Conservation (phyloP, 2,113 vertebrate species). For the Chunga burmeisteri region DNA sequence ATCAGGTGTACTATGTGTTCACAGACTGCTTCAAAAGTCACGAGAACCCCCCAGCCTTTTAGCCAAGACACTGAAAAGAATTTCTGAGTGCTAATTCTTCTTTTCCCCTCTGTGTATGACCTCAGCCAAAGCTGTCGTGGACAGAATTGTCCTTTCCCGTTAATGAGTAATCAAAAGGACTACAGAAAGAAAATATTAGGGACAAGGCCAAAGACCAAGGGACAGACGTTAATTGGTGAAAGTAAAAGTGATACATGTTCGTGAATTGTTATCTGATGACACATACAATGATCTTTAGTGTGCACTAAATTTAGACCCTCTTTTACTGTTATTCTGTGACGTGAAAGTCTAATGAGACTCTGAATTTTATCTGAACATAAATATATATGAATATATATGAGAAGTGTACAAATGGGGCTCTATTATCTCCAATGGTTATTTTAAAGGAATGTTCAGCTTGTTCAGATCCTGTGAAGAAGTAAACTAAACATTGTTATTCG, state of each 20-base stretch:
- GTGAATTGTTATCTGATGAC: not conserved
- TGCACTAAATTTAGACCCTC: not conserved
- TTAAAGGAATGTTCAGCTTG: not conserved
- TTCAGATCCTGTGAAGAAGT: not conserved
- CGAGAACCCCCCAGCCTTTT: not conserved
- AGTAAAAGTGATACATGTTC: not conserved
- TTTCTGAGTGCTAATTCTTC: not conserved
- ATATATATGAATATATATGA: not conserved
- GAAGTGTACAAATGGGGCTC: not conserved
- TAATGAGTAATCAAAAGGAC: not conserved
- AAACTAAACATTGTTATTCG: not conserved
- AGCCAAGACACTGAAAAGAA: not conserved
- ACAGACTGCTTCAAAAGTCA: not conserved
- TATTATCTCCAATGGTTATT: not conserved
- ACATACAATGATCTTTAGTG: not conserved
- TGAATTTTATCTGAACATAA: not conserved
- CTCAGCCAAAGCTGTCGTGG: not conserved
- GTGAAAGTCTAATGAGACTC: not conserved
- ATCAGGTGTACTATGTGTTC: not conserved
- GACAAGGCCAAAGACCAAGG: not conserved
- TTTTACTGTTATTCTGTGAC: not conserved
- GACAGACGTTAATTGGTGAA: not conserved
- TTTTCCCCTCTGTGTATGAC: not conserved
- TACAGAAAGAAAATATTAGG: not conserved
- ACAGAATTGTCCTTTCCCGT: not conserved